Percentiles rank a stretch among this genome's conserved stretches.
These are phyloP conservation scores for Coronaproctus castanopsis DNA, from an alignment of 2,888 invertebrate genomes.

Conservation along the genomic window DNA sequence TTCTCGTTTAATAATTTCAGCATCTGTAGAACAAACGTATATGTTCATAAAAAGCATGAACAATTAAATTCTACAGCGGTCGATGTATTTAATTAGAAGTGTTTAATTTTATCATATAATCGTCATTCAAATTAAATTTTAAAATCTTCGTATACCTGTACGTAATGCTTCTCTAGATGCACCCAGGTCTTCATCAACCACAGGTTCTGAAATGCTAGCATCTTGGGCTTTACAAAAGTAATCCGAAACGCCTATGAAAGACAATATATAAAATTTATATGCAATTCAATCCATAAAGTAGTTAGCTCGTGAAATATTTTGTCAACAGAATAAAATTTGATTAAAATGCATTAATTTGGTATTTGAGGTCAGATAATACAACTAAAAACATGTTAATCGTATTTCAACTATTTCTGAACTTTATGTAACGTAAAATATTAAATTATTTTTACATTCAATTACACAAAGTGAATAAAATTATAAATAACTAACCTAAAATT, in stretches of 20 bases:
- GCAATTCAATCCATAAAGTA: background rate
- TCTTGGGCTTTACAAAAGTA: constrained; percentile 7
- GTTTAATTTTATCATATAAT: constrained; percentile 1
- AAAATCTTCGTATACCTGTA: constrained; percentile 69
- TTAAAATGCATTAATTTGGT: no score
- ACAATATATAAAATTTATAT: background rate
- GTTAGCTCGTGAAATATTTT: background rate
- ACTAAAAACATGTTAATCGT: no score
- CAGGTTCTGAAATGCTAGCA: constrained; percentile 26
- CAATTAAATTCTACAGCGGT: background rate
- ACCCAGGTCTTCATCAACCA: constrained; percentile 58
- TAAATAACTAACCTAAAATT: background rate
- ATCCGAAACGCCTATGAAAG: background rate
- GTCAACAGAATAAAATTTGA: background rate
- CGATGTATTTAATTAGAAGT: background rate
- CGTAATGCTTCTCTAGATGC: constrained; percentile 69
- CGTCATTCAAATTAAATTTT: no score
- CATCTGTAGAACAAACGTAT: constrained; percentile 39
- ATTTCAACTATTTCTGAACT: no score
- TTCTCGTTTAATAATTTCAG: constrained; percentile 73
- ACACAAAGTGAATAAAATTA: no score
- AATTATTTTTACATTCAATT: no score
- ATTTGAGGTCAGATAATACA: no score
- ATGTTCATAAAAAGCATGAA: background rate
- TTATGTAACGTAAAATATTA: no score